Percentiles rank a stretch among this genome's conserved stretches.
These are phyloP conservation scores for Sycophila sp. DNA, from an alignment of 1,140 invertebrate genomes.

Conservation along the genomic window DNA sequence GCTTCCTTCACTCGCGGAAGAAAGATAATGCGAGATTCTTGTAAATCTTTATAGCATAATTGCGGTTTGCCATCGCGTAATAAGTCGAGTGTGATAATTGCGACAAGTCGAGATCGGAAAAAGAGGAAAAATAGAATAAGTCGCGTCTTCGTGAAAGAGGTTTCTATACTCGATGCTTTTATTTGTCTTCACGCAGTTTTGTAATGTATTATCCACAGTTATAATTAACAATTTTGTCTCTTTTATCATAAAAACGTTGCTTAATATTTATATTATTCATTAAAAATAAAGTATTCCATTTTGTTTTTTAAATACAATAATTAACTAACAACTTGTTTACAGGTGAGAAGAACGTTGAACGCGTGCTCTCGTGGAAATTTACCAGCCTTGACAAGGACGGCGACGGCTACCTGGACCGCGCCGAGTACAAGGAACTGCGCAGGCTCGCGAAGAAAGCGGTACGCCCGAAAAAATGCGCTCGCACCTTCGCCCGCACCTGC, in stretches of 20 bases:
- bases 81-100: constrained; percentile 41
- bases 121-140: too few relatives aligned
- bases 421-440: constrained; percentile 83
- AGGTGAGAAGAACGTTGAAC: constrained; percentile 61
- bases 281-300: constrained; percentile 25
- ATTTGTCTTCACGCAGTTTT: too few relatives aligned
- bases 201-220: too few relatives aligned
- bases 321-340: background rate
- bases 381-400: constrained; percentile 79
- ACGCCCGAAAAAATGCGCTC: constrained; percentile 87
- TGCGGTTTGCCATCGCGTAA: constrained; percentile 39
- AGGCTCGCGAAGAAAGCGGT: constrained; percentile 86
- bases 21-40: too few relatives aligned
- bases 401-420: constrained; percentile 78
- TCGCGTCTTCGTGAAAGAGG: too few relatives aligned
- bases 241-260: too few relatives aligned
- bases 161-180: too few relatives aligned
- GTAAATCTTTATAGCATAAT: too few relatives aligned
- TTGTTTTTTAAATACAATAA: background rate
- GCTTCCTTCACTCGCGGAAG: too few relatives aligned
- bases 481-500: constrained; percentile 86
- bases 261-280: too few relatives aligned
- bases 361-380: constrained; percentile 89
- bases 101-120: too few relatives aligned
- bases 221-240: too few relatives aligned